Conservation (phyloP, 1,140 invertebrate genomes). For the Arctopsyche grandis region DNA sequence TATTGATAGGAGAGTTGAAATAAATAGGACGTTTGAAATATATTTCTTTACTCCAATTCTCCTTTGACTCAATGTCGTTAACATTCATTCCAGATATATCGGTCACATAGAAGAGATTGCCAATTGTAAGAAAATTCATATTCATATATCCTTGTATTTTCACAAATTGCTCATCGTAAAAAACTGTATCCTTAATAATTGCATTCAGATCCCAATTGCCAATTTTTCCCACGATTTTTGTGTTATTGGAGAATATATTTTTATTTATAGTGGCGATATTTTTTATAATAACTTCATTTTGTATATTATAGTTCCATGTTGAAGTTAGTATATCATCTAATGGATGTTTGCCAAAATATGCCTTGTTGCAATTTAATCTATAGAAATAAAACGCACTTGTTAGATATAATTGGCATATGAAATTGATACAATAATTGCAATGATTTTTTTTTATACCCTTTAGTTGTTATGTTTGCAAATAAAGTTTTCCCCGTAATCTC, state of each 20-base stretch:
- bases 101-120: slow-evolving; percentile 20
- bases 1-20: slow-evolving; percentile 46
- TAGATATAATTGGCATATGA: background rate
- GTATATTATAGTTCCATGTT: slow-evolving; percentile 22
- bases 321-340: slow-evolving; percentile 35
- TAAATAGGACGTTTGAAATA: slow-evolving; percentile 38
- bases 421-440: background rate
- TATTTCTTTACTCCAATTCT: slow-evolving; percentile 43
- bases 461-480: slow-evolving; percentile 41
- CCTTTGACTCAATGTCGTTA: slow-evolving; percentile 40
- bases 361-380: slow-evolving; percentile 45
- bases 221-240: slow-evolving; percentile 25
- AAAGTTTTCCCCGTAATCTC: slow-evolving; percentile 56
- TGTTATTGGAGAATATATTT: background rate
- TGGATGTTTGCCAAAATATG: slow-evolving; percentile 34
- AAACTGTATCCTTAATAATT: slow-evolving; percentile 44
- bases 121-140: slow-evolving; percentile 23
- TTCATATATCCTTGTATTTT: slow-evolving; percentile 40
- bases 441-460: slow-evolving; percentile 33
- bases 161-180: slow-evolving; percentile 23
- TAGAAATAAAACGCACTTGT: slow-evolving; percentile 23
- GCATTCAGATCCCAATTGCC: slow-evolving; percentile 22
- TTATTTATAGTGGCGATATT: slow-evolving; percentile 32
- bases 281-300: slow-evolving; percentile 33
- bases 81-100: slow-evolving; percentile 26